Base-by-base conservation (phyloP, 37 sponge, comb jelly and placozoan genomes). In the Halisarca cf. caerulea region DNA sequence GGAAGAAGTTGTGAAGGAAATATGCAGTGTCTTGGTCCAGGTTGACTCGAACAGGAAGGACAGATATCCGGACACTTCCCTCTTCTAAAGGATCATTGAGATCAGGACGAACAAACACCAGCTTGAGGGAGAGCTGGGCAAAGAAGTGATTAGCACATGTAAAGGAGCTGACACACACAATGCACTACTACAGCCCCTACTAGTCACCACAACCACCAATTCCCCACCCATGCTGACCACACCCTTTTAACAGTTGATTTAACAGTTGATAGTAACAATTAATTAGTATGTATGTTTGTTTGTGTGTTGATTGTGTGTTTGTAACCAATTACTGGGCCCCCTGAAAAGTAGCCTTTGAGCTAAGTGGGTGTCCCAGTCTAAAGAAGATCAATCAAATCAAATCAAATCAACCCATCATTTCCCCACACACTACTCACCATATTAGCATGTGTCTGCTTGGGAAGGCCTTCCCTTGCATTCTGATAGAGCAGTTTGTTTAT, bases 401-500 rank as follows among this genome's bases (percentile, higher is more conserved):
- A 36, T 23, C 25, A 33, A 82, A 5, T 59, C 54, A 18, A 33
- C 20, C 9, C 40, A n/a, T 25, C 30, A 17, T 7, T 24, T 15
- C 18, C 42, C 7, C 9, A 59, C 15, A 15, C 7, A 23, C 6
- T 28, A 30, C 89, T 80, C 41, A 97, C 96, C 91, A 93, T 92
- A 82, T 89, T 86, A 58, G 96, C 92, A 81, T 92, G 92, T 30
- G 95, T 88, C 54, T 91, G 97, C 39, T 87, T 74, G 32, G 97
- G 97, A 62, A 87, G 88, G 27, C 88, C 40, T 21, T 96, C 92
- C 15, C 92, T 91, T 75, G 88, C 81, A 91, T 94, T 92, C 83
- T 89, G 91, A 72, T 96, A 94, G 42, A 98, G 86, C 69, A 98
- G 90, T 80, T 98, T 98, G 93, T 98, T 96, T 75, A 98, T 91